These are phyloP conservation scores for Achroia grisella DNA, from an alignment of 1,140 invertebrate species.

Conservation along the genomic window DNA sequence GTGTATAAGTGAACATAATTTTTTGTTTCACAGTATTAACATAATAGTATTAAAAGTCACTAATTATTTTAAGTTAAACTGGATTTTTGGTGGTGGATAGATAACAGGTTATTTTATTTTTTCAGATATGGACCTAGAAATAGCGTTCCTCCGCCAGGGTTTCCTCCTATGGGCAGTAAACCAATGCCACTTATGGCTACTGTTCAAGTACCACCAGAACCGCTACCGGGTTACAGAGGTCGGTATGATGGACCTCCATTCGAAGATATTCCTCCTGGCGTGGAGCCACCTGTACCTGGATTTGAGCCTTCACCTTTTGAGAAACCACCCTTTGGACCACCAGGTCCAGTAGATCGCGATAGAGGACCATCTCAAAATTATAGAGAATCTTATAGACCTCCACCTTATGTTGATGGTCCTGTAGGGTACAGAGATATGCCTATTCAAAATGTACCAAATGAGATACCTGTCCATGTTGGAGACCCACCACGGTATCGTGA, in stretches of 20 bases:
- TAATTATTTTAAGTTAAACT: too few relatives aligned
- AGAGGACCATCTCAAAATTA: constrained; percentile 49
- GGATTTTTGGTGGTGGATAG: too few relatives aligned
- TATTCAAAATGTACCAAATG: constrained; percentile 35
- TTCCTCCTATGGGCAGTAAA: constrained; percentile 43
- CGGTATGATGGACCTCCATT: constrained; percentile 57
- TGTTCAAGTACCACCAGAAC: constrained; percentile 30
- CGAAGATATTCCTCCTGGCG: constrained; percentile 65
- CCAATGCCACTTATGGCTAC: constrained; percentile 32
- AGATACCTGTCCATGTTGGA: constrained; percentile 51
- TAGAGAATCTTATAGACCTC: constrained; percentile 50
- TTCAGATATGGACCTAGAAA: constrained; percentile 62
- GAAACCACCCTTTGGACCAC: constrained; percentile 51
- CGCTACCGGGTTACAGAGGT: constrained; percentile 46
- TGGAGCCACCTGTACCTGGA: constrained; percentile 72
- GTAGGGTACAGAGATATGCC: constrained; percentile 42
- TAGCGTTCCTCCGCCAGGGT: constrained; percentile 41
- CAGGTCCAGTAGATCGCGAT: constrained; percentile 50
- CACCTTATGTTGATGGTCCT: constrained; percentile 44
- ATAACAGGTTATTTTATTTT: constrained; percentile 20
- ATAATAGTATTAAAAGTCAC: too few relatives aligned
- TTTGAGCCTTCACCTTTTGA: constrained; percentile 70
- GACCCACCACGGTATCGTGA: constrained; percentile 49
- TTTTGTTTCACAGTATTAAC: too few relatives aligned
- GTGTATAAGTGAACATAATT: too few relatives aligned